Conservation (phyloP, 2,797 vertebrate genomes). For the Cottoperca gobio region DNA sequence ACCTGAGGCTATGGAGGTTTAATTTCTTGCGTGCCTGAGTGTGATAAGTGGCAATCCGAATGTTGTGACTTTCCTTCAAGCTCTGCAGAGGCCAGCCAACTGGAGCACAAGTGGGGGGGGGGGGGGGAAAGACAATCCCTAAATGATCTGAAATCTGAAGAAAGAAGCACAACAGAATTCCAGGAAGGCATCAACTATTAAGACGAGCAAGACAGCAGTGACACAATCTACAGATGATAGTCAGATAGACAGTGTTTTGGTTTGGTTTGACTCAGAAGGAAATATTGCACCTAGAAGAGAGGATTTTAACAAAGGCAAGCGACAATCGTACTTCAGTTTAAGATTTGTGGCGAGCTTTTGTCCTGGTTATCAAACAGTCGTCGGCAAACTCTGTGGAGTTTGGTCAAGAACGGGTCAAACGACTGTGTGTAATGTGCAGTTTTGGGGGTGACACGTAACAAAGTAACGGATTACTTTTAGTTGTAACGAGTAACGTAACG, state of each 20-base stretch:
- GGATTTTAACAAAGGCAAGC: conserved; percentile 30
- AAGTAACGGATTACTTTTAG: no score
- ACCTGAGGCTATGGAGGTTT: conserved; percentile 64
- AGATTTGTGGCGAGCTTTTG: neutral
- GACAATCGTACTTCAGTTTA: neutral
- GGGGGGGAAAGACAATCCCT: neutral
- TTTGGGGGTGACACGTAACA: no score
- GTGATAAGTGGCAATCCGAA: conserved; percentile 67
- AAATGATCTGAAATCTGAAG: conserved; percentile 34
- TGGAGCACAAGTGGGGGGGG: conserved; percentile 32
- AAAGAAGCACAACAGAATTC: conserved; percentile 36
- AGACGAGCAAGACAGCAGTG: conserved; percentile 37
- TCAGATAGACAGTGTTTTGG: conserved; percentile 12
- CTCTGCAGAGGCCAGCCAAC: conserved; percentile 43
- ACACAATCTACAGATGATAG: conserved; percentile 20
- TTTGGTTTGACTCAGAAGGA: conserved; percentile 18
- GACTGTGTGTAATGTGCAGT: no score
- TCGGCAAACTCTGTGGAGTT: neutral
- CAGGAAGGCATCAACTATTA: conserved; percentile 67
- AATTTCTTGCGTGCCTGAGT: conserved; percentile 67
- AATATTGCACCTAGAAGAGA: conserved; percentile 20
- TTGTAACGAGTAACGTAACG: no score
- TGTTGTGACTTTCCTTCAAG: conserved; percentile 67
- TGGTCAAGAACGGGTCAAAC: no score
- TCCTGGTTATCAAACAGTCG: neutral